Evolutionary conservation across 2,888 invertebrate genomes (phyloP).

Genomic region (Phrixothrix hirtus): DNA sequence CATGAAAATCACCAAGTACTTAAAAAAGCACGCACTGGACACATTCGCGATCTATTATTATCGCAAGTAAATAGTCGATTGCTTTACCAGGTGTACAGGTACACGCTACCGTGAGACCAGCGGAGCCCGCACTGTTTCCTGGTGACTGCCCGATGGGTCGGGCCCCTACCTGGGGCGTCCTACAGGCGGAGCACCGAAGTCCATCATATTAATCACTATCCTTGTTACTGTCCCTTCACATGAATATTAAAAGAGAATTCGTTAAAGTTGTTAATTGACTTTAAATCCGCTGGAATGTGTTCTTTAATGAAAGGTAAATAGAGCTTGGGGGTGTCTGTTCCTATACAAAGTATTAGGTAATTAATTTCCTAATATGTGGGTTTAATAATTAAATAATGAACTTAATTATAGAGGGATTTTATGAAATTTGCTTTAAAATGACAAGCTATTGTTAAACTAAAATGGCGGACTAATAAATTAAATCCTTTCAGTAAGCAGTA

Average conservation of each 20-base stretch:
- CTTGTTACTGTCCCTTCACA: slow-evolving; percentile 41
- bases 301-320: not conserved
- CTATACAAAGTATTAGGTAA: no score
- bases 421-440: no score
- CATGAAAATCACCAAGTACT: no score
- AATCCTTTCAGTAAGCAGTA: no score
- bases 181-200: slow-evolving; percentile 44
- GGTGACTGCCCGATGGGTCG: slow-evolving; percentile 43
- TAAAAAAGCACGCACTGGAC: slow-evolving; percentile 3
- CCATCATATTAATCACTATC: slow-evolving; percentile 48
- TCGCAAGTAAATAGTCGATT: slow-evolving; percentile 11
- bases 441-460: no score
- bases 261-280: not conserved
- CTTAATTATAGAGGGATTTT: no score
- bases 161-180: slow-evolving; percentile 41
- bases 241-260: slow-evolving; percentile 16
- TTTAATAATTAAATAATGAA: no score
- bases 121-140: slow-evolving; percentile 37
- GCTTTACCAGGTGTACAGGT: slow-evolving; percentile 35
- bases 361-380: no score
- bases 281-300: not conserved
- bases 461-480: no score
- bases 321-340: no score
- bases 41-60: slow-evolving; percentile 6
- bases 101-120: slow-evolving; percentile 34